Evolutionary conservation across 2,113 vertebrate species (phyloP), one percentile per base, ranked within the genome.

Genomic region (Ranitomeya variabilis): DNA sequence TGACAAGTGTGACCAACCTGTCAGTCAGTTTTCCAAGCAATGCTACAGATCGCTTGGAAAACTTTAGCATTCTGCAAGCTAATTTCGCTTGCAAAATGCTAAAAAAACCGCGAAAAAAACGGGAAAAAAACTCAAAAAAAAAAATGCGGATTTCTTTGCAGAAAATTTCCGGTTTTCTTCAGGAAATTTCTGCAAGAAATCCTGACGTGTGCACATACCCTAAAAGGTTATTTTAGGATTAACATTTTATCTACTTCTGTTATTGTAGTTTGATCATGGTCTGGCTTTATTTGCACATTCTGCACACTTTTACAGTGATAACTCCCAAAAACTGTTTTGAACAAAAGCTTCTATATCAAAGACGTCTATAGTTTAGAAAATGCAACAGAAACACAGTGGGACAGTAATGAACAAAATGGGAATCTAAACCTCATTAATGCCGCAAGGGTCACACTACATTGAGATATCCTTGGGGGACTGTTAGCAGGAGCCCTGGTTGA

Each of bases 401-500:
- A 87, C 54, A 15, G 89, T 87, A 90, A 91, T 71, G 90, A 92
- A 92, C 93, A 92, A 92, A 92, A 45, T 45, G 74, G 90, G 91
- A 89, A 90, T 92, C 92, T 89, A 95, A 94, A 93, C 91, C 90
- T 90, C 89, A 93, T 93, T 94, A 91, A 88, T 90, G 57, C 82
- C 90, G 77, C 90, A 93, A 94, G 93, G 91, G 93, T 93, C 90
- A 87, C 31, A 89, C 80, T 86, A 91, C 87, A 90, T 73, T 85
- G 57, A 91, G 81, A 89, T 77, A 87, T 90, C 90, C 91, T 88
- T 90, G 86, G 84, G 86, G 94, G 89, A 93, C 87, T 54, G 77
- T 67, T 83, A 83, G 64, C 80, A 88, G 76, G 71, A 62, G 89
- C 90, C 52, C 60, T 37, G 51, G 66, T 57, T 71, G 91, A 90